Evolutionary conservation across 1,140 invertebrate genomes (phyloP), one percentile per base, ranked within the genome.

Genomic region (Chironomus tepperi): DNA sequence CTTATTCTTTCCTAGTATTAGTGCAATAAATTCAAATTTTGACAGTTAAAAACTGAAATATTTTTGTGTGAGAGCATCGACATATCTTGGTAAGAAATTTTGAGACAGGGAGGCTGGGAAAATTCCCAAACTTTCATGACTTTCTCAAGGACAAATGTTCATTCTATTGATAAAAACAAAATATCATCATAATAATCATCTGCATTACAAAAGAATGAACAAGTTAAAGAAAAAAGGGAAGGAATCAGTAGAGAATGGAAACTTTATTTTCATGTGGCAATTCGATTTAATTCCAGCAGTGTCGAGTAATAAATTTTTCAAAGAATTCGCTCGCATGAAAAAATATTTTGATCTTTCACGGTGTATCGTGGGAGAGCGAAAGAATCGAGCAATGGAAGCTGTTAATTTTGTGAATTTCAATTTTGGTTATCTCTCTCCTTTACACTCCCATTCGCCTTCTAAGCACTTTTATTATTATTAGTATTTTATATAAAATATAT

Each of bases 301-400:
- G 65, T 70, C 6, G 65, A 18, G 65, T 19, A 19, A 70, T 70
- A 70, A 70, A 70, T 70, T 57, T 57, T 57, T 57, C 47, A 57
- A 70, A 70, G 16, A 70, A 70, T 70, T 70, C 10, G 16, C 16
- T 70, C 18, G 65, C 16, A 19, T 21, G 65, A 70, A 70, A 21
- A 70, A 70, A 70, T 70, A 70, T 70, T 70, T 70, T 70, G 65
- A 70, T 70, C 16, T 18, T 70, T 70, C 65, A 70, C 65, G 65
- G 65, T n/a, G n/a, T 21, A 70, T 57, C 47, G 47, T 57, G 47
- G 47, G 47, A 57, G 47, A 57, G 47, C 47, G 12, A 34, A 34
- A 34, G 12, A 57, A n/a, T 57, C 47, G 24, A 57, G 47, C 47
- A 57, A n/a, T 57, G 47, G 47, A 57, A 57, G 47, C 47, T 70